Base-by-base conservation (phyloP, 2,888 invertebrate species). In the Carcina quercana region DNA sequence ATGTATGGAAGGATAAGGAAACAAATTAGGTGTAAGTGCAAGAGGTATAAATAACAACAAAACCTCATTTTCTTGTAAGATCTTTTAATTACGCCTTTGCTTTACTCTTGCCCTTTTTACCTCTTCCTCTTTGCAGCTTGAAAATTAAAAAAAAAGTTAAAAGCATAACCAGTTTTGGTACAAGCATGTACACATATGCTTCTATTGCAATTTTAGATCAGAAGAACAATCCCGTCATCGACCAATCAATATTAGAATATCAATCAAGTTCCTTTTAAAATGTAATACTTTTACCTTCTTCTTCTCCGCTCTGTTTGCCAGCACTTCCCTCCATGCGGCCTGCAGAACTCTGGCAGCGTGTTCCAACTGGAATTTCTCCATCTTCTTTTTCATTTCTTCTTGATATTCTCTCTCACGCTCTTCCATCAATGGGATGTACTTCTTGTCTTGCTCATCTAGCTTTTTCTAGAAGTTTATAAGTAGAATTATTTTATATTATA, bases 341-440 rank as follows among this genome's bases (percentile, higher is more conserved):
- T 82, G 84, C 28, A 82, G 74, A 21, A 80, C 72, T 30, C 75
- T 66, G 11, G 78, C 79, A 0, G 79, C 75, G 42, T 80, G 80
- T 28, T 79, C 78, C 28, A 58, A 4, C 5, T 64, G 52, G 65
- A 80, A 85, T 50, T 64, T 70, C 26, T 59, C 59, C 72, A 83
- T 78, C 65, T 86, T 87, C 42, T 76, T 75, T 15, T 72, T 65
- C 71, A 84, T 79, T 53, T 85, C 79, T 29, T 69, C 64, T 38
- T 87, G 82, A 45, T 88, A 87, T 42, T 86, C 87, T 12, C 53
- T 71, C 33, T 85, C 84, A 41, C 87, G 82, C 45, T 88, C 88
- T n/a, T 53, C 74, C 86, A 88, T 87, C 24, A 88, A 55, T 1
- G 78, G 78, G 5, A 73, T 54, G 49, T 86, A 89, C 29, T 86